Conservation (phyloP, 2,113 vertebrate genomes). For the Saguinus midas region DNA sequence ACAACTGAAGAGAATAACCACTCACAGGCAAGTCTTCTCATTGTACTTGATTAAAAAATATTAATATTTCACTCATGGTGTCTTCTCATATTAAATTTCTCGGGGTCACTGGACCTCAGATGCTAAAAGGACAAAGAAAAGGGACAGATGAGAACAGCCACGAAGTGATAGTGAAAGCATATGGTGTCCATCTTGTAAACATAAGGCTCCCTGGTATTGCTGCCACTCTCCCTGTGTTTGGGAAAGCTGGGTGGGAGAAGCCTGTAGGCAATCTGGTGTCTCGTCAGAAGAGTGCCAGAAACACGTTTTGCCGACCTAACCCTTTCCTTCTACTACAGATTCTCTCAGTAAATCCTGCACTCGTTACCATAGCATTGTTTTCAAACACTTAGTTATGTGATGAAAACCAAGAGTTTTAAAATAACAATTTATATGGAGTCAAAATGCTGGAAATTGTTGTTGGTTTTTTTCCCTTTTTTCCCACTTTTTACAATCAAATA, state of each 20-base stretch:
- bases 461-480: background rate
- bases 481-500: background rate
- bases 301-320: conserved; percentile 62
- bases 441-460: background rate
- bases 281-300: conserved; percentile 56
- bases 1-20: background rate
- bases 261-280: conserved; percentile 65
- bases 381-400: background rate
- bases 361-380: background rate
- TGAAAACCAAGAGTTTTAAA: background rate
- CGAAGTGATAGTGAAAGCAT: conserved; percentile 41
- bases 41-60: background rate
- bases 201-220: conserved; percentile 50
- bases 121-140: conserved; percentile 43
- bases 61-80: background rate
- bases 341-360: background rate
- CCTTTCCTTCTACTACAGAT: background rate
- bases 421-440: background rate
- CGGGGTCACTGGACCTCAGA: conserved; percentile 1
- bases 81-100: conserved; percentile 48
- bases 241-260: conserved; percentile 55
- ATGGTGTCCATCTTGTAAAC: conserved; percentile 68
- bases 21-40: background rate
- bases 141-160: conserved; percentile 40
- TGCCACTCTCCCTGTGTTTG: conserved; percentile 16